Percentiles rank a stretch among this genome's conserved stretches.
Conservation (phyloP, 2,888 invertebrate genomes). For the Harpalus rubripes region DNA sequence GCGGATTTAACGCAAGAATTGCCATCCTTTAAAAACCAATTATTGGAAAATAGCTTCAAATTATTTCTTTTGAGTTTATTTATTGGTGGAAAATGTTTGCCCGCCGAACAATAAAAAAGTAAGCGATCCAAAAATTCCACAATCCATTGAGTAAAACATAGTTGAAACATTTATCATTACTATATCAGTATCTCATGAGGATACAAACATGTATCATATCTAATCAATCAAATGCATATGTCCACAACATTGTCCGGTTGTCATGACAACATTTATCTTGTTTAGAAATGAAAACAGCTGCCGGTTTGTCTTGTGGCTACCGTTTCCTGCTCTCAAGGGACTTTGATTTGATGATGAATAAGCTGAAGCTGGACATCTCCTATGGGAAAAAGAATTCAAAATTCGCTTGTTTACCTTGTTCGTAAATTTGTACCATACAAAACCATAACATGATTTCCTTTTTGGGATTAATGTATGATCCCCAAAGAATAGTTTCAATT, state of each 20-base stretch:
- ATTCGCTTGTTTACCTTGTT: not conserved
- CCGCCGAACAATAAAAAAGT: not conserved
- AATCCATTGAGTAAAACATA: constrained; percentile 1
- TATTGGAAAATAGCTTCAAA: constrained; percentile 46
- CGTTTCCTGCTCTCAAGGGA: constrained; percentile 37
- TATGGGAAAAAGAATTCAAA: not conserved
- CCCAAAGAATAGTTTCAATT: no score
- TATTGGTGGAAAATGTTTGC: constrained; percentile 28
- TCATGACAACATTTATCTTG: constrained; percentile 66
- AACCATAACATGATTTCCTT: not conserved
- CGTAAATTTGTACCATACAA: not conserved
- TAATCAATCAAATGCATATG: constrained; percentile 63
- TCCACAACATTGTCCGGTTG: constrained; percentile 60
- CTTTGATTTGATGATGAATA: no score
- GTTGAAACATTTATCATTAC: constrained; percentile 33
- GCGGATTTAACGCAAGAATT: constrained; percentile 33
- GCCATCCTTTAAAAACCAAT: constrained; percentile 63
- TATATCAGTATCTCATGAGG: constrained; percentile 16
- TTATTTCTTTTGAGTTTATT: constrained; percentile 23
- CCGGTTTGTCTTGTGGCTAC: constrained; percentile 13
- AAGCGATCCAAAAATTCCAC: constrained; percentile 11
- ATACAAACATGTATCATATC: constrained; percentile 53
- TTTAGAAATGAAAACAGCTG: constrained; percentile 55
- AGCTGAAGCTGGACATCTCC: not conserved
- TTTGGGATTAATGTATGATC: not conserved